Evolutionary conservation across 2,797 vertebrate species (phyloP).

Genomic region (Champsocephalus esox): DNA sequence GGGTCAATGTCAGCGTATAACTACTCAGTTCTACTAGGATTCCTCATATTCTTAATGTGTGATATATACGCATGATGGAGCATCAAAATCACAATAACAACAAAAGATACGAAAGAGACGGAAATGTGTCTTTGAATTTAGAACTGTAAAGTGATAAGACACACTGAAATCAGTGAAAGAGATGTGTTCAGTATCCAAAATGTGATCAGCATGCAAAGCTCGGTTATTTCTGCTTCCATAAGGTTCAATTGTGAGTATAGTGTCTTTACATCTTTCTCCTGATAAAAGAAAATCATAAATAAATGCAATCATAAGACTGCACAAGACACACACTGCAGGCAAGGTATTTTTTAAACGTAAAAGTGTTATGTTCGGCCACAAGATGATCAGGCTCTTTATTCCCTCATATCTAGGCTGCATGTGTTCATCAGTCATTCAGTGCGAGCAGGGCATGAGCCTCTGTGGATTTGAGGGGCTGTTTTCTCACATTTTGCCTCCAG

Average conservation of each 20-base stretch:
- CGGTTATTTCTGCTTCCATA: conserved; percentile 14
- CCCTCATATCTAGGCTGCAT: conserved; percentile 25
- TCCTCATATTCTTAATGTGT: neutral
- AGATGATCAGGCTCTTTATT: conserved; percentile 40
- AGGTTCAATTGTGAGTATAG: conserved; percentile 9
- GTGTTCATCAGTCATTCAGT: conserved; percentile 17
- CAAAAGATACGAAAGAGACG: neutral
- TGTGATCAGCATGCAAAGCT: conserved; percentile 13
- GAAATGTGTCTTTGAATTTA: neutral
- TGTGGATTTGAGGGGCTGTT: conserved; percentile 4
- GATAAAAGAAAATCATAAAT: conserved; percentile 39
- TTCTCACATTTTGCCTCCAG: conserved; percentile 9
- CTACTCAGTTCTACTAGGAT: neutral
- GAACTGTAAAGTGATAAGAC: conserved; percentile 7
- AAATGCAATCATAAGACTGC: conserved; percentile 65
- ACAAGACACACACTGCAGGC: conserved; percentile 37
- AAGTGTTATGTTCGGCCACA: conserved; percentile 37
- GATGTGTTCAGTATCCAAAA: neutral
- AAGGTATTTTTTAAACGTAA: conserved; percentile 34
- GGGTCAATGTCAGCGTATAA: neutral
- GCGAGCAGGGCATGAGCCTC: neutral
- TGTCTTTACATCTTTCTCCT: conserved; percentile 1
- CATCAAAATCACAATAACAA: neutral
- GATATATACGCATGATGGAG: neutral
- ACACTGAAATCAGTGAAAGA: neutral